phyloP scores from a whole-genome alignment of 2,888 invertebrate genomes.

The Xestia xanthographa region DNA sequence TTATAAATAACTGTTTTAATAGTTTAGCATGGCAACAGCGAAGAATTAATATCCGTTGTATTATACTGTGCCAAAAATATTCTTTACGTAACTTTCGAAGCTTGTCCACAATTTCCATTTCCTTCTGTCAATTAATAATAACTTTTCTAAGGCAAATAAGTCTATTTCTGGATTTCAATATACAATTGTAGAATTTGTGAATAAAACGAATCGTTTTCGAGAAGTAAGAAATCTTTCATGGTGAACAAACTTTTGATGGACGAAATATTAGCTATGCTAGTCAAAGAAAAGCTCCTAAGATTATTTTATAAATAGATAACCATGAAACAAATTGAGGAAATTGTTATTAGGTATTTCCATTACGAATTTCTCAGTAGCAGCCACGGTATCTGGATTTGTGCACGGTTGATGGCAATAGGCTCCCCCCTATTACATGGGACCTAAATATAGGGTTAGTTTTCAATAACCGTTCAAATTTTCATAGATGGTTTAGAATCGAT shows the following conservation, averaged over 20 bases:
- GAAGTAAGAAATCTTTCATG: neutral
- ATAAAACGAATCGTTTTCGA: neutral
- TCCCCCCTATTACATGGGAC: too few relatives aligned
- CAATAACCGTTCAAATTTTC: too few relatives aligned
- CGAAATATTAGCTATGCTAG: neutral
- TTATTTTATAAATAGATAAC: neutral
- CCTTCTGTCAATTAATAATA: neutral
- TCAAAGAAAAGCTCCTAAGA: neutral
- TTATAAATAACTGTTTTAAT: neutral
- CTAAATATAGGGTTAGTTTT: too few relatives aligned
- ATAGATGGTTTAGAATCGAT: too few relatives aligned
- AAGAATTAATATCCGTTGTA: neutral
- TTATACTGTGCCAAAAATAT: conserved; percentile 2
- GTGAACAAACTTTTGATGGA: neutral
- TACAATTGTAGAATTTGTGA: neutral
- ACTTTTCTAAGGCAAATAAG: neutral
- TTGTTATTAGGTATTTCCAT: too few relatives aligned
- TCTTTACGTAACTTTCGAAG: neutral
- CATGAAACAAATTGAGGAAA: too few relatives aligned
- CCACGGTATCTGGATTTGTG: too few relatives aligned
- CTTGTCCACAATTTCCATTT: neutral
- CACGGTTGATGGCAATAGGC: too few relatives aligned
- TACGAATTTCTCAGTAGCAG: too few relatives aligned
- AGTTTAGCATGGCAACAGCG: neutral
- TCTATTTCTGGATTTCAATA: neutral